Percentiles rank a stretch among this genome's conserved stretches.
These are phyloP conservation scores for Drosophila novamexicana DNA, from an alignment of 1,140 invertebrate species.

Conservation along the genomic window DNA sequence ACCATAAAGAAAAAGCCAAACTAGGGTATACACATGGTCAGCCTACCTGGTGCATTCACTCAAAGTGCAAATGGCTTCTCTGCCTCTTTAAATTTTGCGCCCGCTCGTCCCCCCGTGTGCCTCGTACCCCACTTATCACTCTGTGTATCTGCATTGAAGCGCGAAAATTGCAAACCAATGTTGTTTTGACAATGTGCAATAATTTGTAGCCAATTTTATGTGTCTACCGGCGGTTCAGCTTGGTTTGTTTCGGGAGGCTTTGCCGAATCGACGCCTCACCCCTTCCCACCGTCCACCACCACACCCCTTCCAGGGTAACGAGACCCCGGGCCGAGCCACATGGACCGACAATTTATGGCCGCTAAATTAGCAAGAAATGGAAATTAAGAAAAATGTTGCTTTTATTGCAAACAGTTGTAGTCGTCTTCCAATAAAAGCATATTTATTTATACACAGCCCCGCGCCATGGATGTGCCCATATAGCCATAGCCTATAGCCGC, in stretches of 20 bases:
- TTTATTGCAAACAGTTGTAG: conserved; percentile 83
- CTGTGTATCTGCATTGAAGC: conserved; percentile 75
- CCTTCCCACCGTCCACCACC: not conserved
- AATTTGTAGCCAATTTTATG: conserved; percentile 82
- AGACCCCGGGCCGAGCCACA: conserved; percentile 45
- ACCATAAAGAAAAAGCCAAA: no score
- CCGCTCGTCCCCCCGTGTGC: not conserved
- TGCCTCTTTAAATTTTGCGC: not conserved
- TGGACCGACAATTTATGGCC: conserved; percentile 73
- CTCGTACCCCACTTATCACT: conserved; percentile 27
- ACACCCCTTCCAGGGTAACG: conserved; percentile 36
- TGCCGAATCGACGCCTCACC: not conserved
- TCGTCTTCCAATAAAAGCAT: conserved; percentile 80
- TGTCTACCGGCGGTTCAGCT: conserved; percentile 74
- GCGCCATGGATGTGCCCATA: conserved; percentile 19
- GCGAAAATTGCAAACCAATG: conserved; percentile 82
- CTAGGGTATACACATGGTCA: conserved; percentile 32
- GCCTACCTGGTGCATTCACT: conserved; percentile 9
- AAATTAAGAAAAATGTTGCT: conserved; percentile 83
- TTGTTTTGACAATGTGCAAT: conserved; percentile 82
- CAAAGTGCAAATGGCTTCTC: conserved; percentile 23
- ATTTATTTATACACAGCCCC: conserved; percentile 70
- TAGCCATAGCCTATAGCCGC: conserved; percentile 9
- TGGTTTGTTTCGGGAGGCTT: conserved; percentile 56
- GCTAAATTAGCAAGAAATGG: conserved; percentile 82